A percentile compares a stretch with the other conserved stretches of the same genome.
Conservation (phyloP, 2,888 invertebrate species). For the Pollenia angustigena region DNA sequence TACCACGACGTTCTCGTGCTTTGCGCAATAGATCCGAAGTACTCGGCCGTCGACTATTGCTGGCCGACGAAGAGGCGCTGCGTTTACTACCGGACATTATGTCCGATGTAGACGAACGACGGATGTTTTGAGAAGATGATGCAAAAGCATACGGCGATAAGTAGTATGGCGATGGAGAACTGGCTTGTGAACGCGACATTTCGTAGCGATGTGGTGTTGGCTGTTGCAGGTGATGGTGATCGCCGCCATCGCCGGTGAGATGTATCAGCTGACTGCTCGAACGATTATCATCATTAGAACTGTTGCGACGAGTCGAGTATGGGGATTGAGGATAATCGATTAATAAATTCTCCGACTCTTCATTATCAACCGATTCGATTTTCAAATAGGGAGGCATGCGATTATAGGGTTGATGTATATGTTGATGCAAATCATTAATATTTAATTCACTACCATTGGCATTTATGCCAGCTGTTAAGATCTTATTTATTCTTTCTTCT, state of each 20-base stretch:
- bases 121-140: constrained; percentile 78
- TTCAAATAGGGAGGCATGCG: constrained; percentile 82
- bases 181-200: constrained; percentile 78
- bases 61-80: constrained; percentile 78
- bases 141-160: constrained; percentile 80
- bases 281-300: constrained; percentile 78
- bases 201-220: constrained; percentile 75
- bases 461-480: constrained; percentile 49
- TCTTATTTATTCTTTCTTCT: constrained; percentile 14
- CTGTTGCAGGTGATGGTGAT: constrained; percentile 73
- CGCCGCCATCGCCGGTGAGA: constrained; percentile 70
- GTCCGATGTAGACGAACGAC: constrained; percentile 84
- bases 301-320: constrained; percentile 80
- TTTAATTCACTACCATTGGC: constrained; percentile 68
- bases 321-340: constrained; percentile 82
- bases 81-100: constrained; percentile 80
- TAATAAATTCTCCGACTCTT: constrained; percentile 81
- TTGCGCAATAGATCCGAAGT: constrained; percentile 83
- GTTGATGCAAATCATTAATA: constrained; percentile 57
- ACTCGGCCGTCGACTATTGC: constrained; percentile 82
- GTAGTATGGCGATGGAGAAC: constrained; percentile 80
- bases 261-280: constrained; percentile 79
- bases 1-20: constrained; percentile 83
- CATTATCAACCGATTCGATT: constrained; percentile 82
- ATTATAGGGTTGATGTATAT: constrained; percentile 72